Evolutionary conservation across 2,113 vertebrate genomes (phyloP).

Genomic region (Dasyornis broadbenti): DNA sequence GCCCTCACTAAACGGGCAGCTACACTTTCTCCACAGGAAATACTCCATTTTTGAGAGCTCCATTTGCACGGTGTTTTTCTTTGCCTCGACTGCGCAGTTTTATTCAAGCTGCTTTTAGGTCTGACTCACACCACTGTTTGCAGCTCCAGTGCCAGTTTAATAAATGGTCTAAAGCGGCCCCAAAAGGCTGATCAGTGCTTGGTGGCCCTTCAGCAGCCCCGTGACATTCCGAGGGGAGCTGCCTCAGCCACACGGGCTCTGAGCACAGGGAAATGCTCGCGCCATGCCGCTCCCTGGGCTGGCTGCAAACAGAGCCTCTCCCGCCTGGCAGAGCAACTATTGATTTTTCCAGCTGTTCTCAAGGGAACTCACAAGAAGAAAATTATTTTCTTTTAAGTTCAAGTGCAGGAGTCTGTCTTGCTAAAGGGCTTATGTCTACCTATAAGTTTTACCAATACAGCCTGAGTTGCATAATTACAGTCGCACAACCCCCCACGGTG

Average conservation of each 20-base stretch:
- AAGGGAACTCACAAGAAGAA: neutral
- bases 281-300: neutral
- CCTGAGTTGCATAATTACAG: slow-evolving; percentile 25
- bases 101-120: neutral
- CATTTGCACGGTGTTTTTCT: neutral
- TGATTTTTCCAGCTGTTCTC: neutral
- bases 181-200: neutral
- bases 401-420: neutral
- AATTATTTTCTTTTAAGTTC: slow-evolving; percentile 24
- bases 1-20: neutral
- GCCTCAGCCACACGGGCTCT: fast-evolving
- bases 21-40: neutral
- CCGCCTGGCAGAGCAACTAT: neutral
- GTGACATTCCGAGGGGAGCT: fast-evolving
- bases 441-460: neutral
- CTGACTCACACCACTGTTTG: neutral
- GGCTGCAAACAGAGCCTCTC: neutral
- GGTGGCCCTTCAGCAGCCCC: neutral
- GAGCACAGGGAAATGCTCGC: neutral
- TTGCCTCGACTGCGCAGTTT: fast-evolving
- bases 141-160: neutral
- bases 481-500: neutral
- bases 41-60: neutral
- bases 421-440: slow-evolving; percentile 19
- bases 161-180: neutral